Conservation (phyloP, 2,113 vertebrate genomes). For the Carlito syrichta region DNA sequence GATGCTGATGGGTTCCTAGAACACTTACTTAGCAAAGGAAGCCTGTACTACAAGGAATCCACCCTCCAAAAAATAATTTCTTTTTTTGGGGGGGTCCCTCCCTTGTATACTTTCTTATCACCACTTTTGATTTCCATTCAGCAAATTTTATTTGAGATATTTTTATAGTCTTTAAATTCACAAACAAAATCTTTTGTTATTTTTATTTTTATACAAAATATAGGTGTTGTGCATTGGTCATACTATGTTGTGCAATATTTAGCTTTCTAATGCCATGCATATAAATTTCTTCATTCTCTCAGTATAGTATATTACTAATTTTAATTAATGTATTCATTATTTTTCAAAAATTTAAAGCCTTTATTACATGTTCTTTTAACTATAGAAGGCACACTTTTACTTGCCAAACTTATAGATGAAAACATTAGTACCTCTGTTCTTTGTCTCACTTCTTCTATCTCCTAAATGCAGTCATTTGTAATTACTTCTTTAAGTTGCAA, state of each 20-base stretch:
- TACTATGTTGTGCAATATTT: not conserved
- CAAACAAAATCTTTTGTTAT: not conserved
- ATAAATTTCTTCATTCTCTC: not conserved
- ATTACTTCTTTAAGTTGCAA: not conserved
- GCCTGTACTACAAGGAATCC: no score
- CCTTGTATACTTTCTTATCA: not conserved
- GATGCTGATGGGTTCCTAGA: no score
- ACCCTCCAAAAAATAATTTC: no score
- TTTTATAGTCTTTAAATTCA: not conserved
- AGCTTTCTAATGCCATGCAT: not conserved
- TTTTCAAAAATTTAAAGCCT: not conserved
- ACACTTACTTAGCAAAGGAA: no score
- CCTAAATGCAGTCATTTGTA: not conserved
- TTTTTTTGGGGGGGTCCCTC: no score
- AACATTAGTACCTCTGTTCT: accelerated
- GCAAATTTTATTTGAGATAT: not conserved
- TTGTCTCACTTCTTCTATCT: not conserved
- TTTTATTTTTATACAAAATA: not conserved
- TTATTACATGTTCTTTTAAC: not conserved
- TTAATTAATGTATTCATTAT: not conserved
- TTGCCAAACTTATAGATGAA: not conserved
- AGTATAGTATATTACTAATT: not conserved
- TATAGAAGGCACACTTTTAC: not conserved
- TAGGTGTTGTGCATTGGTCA: not conserved
- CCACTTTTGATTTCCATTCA: not conserved